These are phyloP conservation scores for Apteryx owenii DNA, from an alignment of 2,113 vertebrate genomes.

Conservation along the genomic window DNA sequence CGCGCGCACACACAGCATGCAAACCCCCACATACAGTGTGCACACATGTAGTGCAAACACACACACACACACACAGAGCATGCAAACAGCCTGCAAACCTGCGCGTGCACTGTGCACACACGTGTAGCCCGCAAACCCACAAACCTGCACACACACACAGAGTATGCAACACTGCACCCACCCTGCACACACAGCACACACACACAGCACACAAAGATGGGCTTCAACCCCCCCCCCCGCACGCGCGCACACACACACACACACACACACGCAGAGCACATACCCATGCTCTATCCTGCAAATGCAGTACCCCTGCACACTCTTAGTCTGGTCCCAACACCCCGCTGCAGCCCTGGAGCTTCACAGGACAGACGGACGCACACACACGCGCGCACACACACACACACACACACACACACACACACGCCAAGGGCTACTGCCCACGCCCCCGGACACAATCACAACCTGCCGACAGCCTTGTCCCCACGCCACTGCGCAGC, in stretches of 20 bases:
- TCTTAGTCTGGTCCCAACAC: background rate
- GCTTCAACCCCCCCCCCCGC: background rate
- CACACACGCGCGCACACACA: too few species aligned
- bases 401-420: background rate
- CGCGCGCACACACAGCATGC: background rate
- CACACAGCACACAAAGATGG: background rate
- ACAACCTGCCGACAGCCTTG: background rate
- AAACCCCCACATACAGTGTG: background rate
- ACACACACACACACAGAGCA: background rate
- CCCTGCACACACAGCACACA: background rate
- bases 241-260: background rate
- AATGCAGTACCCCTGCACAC: background rate
- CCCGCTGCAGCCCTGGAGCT: background rate
- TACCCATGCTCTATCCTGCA: background rate
- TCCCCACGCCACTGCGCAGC: background rate
- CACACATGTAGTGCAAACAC: background rate
- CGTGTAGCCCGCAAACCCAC: background rate
- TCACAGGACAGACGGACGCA: background rate
- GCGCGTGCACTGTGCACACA: fast-evolving
- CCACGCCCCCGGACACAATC: background rate
- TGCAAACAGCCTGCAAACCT: background rate
- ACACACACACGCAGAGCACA: background rate
- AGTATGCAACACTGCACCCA: background rate
- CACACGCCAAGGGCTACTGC: background rate
- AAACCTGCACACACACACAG: background rate